Evolutionary conservation across 2,888 invertebrate species (phyloP).

Genomic region (Athripsodes cinereus): DNA sequence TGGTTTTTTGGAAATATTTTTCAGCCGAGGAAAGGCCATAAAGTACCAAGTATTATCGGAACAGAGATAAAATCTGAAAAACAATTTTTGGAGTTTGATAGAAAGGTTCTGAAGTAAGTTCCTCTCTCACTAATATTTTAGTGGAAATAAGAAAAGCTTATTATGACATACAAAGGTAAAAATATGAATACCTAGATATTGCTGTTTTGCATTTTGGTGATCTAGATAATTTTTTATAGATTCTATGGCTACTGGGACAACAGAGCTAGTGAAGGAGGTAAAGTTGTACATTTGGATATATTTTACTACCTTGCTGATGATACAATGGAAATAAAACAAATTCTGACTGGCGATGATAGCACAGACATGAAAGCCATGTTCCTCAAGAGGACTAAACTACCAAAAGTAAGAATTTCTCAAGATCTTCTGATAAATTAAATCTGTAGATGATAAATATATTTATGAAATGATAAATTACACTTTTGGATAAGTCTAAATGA

Average conservation of each 20-base stretch:
- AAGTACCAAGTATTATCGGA: conserved; percentile 25
- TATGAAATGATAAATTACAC: too few relatives aligned
- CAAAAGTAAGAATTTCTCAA: conserved; percentile 66
- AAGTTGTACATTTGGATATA: conserved; percentile 70
- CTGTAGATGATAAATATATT: too few relatives aligned
- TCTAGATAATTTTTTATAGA: conserved; percentile 34
- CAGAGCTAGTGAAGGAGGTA: conserved; percentile 67
- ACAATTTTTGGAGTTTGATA: conserved; percentile 79
- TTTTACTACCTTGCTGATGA: conserved; percentile 84
- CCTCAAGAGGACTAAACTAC: conserved; percentile 67
- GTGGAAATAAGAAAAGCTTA: too few relatives aligned
- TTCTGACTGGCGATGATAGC: conserved; percentile 60
- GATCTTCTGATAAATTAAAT: too few relatives aligned
- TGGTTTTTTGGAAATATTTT: neutral
- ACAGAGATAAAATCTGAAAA: conserved; percentile 43
- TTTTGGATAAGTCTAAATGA: too few relatives aligned
- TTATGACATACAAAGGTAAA: conserved; percentile 10
- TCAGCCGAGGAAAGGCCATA: conserved; percentile 29
- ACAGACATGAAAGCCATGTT: conserved; percentile 67
- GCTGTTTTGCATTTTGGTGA: neutral
- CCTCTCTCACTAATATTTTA: too few relatives aligned
- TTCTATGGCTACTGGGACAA: conserved; percentile 92
- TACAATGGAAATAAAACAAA: conserved; percentile 83
- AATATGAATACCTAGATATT: conserved; percentile 28
- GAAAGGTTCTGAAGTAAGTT: conserved; percentile 51